Base-by-base conservation (phyloP, 2,888 invertebrate genomes). In the Campoletis raptor region DNA sequence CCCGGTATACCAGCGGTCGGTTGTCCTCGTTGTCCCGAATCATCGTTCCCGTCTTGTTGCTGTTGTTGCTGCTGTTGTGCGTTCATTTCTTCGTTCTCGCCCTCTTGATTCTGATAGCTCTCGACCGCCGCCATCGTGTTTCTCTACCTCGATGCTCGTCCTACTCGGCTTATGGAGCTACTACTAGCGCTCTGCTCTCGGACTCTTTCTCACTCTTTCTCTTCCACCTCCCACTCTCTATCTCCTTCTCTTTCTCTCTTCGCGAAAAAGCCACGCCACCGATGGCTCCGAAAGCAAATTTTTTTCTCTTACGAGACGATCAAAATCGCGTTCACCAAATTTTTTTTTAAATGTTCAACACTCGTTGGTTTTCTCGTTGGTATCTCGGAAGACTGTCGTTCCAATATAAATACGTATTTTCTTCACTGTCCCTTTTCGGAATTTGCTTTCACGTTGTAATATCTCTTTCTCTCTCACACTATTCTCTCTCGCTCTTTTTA, bases 1-100 rank as follows among this genome's bases (percentile, higher is more conserved):
- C 95, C 95, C 42, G 95, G 95, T 66, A 94, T 94, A 52, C 94
- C 93, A 78, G 94, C 94, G 64, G 94, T 94, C 3, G 94, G 93
- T 88, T 93, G 94, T 86, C 90, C 92, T 83, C 90, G 92, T 83
- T 89, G 90, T 7, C 87, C 89, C 73, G 89, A 89, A 66, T 90
- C 90, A 73, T 89, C 86, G 66, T 90, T 88, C 61, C 90, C 90
- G 76, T 90, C 89, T 61, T 90, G 89, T 80, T 89, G 73, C 37
- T 88, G 88, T 40, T 83, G 78, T 85, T 88, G 80, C 85, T 83
- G 86, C 76, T 87, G 85, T 57, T 88, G 87, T 70, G 87, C 86
- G 76, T 85, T 86, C 89, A 90, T 88, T 48, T 90, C 90, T 86
- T 89, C 88, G 87, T 89, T 90, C 88, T 92, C 91, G 87, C 85